Base-by-base conservation (phyloP, 2,113 vertebrate species). In the Oryzias woworae region DNA sequence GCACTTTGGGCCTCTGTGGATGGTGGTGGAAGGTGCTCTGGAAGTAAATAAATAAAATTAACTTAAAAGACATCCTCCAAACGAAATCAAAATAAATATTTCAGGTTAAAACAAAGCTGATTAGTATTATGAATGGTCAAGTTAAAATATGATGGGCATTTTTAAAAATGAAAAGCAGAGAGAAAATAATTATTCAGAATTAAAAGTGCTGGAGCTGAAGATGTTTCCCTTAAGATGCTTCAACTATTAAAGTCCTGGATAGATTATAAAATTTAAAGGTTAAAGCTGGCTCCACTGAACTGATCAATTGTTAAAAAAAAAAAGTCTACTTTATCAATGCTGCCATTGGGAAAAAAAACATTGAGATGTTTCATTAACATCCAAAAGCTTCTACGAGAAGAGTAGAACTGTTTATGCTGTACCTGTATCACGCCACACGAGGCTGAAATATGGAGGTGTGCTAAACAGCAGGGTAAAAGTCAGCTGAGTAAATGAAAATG, bases 321-420 rank as follows among this genome's bases (percentile, higher is more conserved):
- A 57, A 47, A 52, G 14, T 51, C 62, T 50, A 14, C 63, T 48
- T 22, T 45, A 58, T 78, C 77, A 80, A 71, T 73, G 62, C 60
- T 45, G 58, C 75, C 62, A 63, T 75, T 82, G 85, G 75, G 75
- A 22, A 23, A 54, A 60, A 68, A 75, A 36, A 36, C 7, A 8
- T 36, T 12, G 2, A 36, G 58, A 72, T 73, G 67, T 66, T 72
- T 80, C 67, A 80, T 83, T 68, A 71, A 57, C 64, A 43, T 51
- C 60, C 72, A 45, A 47, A 53, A 73, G 66, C 31, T 56, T 23
- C 45, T 36, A 57, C 65, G n/a, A 53, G 71, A 68, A 80, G 75
- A 83, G 66, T 48, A 44, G 76, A 4, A 45, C 79, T 54, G 71
- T 85, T 75, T 75, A 48, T 50, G 55, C 41, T 23, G 60, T 44